Percentiles rank a stretch among this genome's conserved stretches.
These are phyloP conservation scores for Peromyscus leucopus DNA, from an alignment of 2,113 vertebrate species.

Conservation along the genomic window DNA sequence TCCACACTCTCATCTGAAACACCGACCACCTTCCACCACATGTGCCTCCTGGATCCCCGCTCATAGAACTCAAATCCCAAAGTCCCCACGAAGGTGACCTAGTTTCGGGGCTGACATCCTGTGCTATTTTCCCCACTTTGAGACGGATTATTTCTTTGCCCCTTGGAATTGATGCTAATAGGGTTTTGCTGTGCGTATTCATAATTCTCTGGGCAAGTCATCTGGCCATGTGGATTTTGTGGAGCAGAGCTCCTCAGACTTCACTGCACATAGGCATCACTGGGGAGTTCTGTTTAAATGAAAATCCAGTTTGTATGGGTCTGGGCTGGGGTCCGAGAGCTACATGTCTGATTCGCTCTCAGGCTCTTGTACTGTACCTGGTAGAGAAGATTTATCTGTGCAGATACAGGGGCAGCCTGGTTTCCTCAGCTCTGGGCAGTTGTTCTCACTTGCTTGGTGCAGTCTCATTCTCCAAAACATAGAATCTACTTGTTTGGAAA, in stretches of 20 bases:
- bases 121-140: slow-evolving; percentile 69
- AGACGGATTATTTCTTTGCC: slow-evolving; percentile 61
- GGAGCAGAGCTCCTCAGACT: not conserved
- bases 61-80: slow-evolving; percentile 59
- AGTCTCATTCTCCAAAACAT: not conserved
- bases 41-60: slow-evolving; percentile 4
- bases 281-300: slow-evolving; percentile 11
- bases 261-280: not conserved
- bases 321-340: not conserved
- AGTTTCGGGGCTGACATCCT: slow-evolving; percentile 70
- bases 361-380: too few species aligned
- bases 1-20: rapidly evolving
- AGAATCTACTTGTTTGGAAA: not conserved
- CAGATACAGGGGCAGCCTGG: not conserved
- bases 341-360: not conserved
- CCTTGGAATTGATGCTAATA: slow-evolving; percentile 63
- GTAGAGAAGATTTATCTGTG: not conserved
- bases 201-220: slow-evolving; percentile 37
- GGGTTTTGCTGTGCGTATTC: slow-evolving; percentile 29
- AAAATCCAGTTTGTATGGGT: not conserved
- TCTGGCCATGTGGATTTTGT: slow-evolving; percentile 16
- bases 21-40: rapidly evolving
- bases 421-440: not conserved
- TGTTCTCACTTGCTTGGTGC: not conserved
- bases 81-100: slow-evolving; percentile 72